phyloP scores from a whole-genome alignment of 2,888 invertebrate genomes.

The Bursaphelenchus okinawaensis region DNA sequence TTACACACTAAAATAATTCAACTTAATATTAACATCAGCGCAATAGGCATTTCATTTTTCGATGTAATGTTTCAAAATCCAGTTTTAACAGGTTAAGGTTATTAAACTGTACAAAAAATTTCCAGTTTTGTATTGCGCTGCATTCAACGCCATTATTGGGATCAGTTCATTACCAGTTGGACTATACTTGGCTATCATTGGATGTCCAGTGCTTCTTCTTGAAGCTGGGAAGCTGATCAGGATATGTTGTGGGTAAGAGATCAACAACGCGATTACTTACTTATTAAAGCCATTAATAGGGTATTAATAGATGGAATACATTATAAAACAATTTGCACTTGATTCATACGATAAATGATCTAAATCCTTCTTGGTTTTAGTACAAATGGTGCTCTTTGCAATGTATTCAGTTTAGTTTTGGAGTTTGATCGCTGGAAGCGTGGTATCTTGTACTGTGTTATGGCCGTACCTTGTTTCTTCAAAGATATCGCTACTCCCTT shows the following conservation, averaged over 20 bases:
- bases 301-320: too few species aligned
- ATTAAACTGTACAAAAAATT: too few species aligned
- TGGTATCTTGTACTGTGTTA: slow-evolving; percentile 23
- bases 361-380: slow-evolving; percentile 14
- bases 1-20: too few species aligned
- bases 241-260: slow-evolving; percentile 31
- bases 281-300: too few species aligned
- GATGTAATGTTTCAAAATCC: too few species aligned
- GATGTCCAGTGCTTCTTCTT: slow-evolving; percentile 27
- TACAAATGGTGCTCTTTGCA: slow-evolving; percentile 24
- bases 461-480: slow-evolving; percentile 27
- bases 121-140: slow-evolving; percentile 28
- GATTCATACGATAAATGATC: too few species aligned
- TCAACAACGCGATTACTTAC: too few species aligned
- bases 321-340: too few species aligned
- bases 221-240: slow-evolving; percentile 31
- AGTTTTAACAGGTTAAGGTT: too few species aligned
- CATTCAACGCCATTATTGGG: slow-evolving; percentile 16
- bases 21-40: too few species aligned
- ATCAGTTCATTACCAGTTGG: slow-evolving; percentile 22
- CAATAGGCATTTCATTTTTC: too few species aligned
- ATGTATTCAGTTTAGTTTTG: slow-evolving; percentile 25
- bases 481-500: slow-evolving; percentile 15
- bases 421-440: slow-evolving; percentile 31
- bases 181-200: slow-evolving; percentile 22